These are phyloP conservation scores for Rhynchomys soricoides DNA, from an alignment of 2,113 vertebrate genomes.

Conservation along the genomic window DNA sequence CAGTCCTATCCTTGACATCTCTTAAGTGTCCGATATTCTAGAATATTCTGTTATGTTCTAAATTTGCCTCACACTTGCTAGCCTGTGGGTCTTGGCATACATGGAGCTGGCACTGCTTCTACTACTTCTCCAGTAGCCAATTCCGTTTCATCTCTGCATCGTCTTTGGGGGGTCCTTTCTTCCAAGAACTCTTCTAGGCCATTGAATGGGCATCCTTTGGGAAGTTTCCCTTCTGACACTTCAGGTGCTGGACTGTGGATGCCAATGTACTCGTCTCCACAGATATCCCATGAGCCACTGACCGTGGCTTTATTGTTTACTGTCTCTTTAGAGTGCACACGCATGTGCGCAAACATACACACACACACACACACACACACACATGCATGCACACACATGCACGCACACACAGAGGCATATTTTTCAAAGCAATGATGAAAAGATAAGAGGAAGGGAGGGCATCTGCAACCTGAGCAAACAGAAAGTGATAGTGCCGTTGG, in stretches of 20 bases:
- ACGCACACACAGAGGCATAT: neutral
- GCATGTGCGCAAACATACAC: no score
- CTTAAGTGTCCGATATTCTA: neutral
- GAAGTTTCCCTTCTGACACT: neutral
- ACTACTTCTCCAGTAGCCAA: neutral
- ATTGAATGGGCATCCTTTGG: neutral
- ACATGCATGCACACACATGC: no score
- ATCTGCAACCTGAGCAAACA: neutral
- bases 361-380: neutral
- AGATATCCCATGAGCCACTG: neutral
- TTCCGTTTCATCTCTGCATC: neutral
- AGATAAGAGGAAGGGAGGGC: neutral
- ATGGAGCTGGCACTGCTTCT: neutral
- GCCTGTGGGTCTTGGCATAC: neutral
- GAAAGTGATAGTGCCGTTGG: neutral
- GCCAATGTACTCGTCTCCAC: neutral
- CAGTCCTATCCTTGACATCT: neutral
- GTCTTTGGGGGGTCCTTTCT: neutral
- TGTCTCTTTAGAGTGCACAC: neutral
- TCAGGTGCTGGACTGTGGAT: no score
- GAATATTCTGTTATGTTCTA: neutral
- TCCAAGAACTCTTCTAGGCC: neutral
- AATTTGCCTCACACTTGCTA: neutral
- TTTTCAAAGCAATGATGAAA: neutral
- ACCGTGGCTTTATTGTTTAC: neutral